Conservation (phyloP, 2,113 vertebrate genomes). For the Cathartes aura region DNA sequence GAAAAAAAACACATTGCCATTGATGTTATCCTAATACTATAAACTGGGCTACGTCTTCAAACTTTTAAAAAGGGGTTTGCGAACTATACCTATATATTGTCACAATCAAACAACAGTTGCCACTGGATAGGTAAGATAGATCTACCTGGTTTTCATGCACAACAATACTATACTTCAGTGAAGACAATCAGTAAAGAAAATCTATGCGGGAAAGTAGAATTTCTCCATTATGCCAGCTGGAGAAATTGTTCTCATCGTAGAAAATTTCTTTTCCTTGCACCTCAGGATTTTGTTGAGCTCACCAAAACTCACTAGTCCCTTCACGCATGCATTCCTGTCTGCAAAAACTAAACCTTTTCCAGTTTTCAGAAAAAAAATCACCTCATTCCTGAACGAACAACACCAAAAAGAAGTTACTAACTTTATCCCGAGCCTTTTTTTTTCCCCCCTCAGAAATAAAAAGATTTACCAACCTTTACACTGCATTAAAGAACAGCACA, state of each 20-base stretch:
- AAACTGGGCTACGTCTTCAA: background rate
- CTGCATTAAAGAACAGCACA: background rate
- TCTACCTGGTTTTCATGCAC: background rate
- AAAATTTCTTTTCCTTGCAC: background rate
- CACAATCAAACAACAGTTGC: background rate
- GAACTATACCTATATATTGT: background rate
- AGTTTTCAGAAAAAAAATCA: background rate
- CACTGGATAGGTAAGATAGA: background rate
- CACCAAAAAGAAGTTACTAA: background rate
- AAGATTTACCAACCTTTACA: rapidly evolving
- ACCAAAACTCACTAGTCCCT: background rate
- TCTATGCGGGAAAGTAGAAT: rapidly evolving
- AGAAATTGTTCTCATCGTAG: background rate
- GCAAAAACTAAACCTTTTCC: background rate
- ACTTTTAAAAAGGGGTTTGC: background rate
- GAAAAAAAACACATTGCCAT: background rate
- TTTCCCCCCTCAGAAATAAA: background rate
- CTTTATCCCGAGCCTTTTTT: background rate
- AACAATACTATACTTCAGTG: background rate
- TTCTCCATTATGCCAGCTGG: background rate
- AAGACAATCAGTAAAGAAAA: background rate
- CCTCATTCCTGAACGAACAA: background rate
- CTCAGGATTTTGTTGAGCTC: background rate
- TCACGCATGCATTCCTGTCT: background rate
- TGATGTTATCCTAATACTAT: background rate